phyloP scores from a whole-genome alignment of 2,113 vertebrate genomes.

The Pandion haliaetus region DNA sequence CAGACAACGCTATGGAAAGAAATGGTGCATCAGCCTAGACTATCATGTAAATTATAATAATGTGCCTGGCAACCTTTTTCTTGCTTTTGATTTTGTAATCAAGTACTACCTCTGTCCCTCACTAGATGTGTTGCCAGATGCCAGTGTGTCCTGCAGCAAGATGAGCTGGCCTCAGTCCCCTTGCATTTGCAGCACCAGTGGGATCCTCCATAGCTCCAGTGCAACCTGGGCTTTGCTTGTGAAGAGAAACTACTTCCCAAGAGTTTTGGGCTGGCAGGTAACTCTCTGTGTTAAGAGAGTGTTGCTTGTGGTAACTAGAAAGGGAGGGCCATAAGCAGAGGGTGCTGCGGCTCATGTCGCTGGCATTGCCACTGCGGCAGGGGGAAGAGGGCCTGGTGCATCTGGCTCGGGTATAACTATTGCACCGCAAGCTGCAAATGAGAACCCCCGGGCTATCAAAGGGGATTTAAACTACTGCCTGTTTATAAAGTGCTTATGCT shows the following conservation, averaged over 20 bases:
- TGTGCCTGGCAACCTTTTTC: neutral
- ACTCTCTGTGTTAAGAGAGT: too few relatives aligned
- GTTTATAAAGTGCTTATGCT: neutral
- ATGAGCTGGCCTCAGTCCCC: neutral
- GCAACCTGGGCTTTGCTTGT: neutral
- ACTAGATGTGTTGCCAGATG: neutral
- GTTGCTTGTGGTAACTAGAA: neutral
- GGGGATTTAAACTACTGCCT: neutral
- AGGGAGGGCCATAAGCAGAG: neutral
- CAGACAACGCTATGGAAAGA: neutral
- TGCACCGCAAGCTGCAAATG: neutral
- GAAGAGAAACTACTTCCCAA: neutral
- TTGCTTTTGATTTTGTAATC: neutral
- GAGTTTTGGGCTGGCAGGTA: neutral
- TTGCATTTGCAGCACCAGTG: neutral
- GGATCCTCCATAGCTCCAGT: neutral
- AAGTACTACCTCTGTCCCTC: neutral
- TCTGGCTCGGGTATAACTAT: fast-evolving
- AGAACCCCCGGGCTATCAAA: fast-evolving
- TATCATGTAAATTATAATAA: neutral
- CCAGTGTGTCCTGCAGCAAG: neutral
- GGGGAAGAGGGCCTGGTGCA: neutral
- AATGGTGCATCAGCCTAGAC: neutral
- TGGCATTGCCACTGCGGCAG: fast-evolving
- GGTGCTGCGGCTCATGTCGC: neutral